Conservation (phyloP, 2,888 invertebrate species). For the Ormyrus thymus region DNA sequence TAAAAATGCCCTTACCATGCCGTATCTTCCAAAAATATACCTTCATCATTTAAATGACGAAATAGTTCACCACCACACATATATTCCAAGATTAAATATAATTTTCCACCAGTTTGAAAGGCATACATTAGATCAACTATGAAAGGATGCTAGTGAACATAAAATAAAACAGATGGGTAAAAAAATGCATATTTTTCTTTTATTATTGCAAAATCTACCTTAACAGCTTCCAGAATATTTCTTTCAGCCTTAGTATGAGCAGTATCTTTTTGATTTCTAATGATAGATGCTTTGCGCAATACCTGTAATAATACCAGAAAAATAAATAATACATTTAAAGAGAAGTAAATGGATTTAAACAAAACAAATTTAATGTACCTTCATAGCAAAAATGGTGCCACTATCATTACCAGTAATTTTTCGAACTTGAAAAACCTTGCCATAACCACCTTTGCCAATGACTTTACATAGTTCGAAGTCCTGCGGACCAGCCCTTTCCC, state of each 20-base stretch:
- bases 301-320: slow-evolving; percentile 67
- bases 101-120: slow-evolving; percentile 85
- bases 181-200: too few species aligned
- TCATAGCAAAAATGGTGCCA: slow-evolving; percentile 86
- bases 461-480: slow-evolving; percentile 84
- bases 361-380: slow-evolving; percentile 72
- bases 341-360: not conserved
- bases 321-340: slow-evolving; percentile 12
- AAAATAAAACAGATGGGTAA: slow-evolving; percentile 38
- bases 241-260: slow-evolving; percentile 87
- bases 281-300: slow-evolving; percentile 83
- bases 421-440: slow-evolving; percentile 82
- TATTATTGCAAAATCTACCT: slow-evolving; percentile 60
- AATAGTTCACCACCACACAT: slow-evolving; percentile 85
- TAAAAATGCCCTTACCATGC: slow-evolving; percentile 76
- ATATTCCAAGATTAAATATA: slow-evolving; percentile 85
- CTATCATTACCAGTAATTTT: slow-evolving; percentile 81
- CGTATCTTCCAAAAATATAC: slow-evolving; percentile 85
- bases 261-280: slow-evolving; percentile 86
- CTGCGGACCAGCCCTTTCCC: slow-evolving; percentile 91
- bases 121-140: slow-evolving; percentile 86
- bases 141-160: slow-evolving; percentile 80
- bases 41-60: slow-evolving; percentile 85
- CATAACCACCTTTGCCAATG: slow-evolving; percentile 86
- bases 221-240: slow-evolving; percentile 85